phyloP scores from a whole-genome alignment of 1,140 invertebrate species.

The Coenobita brevimanus region DNA sequence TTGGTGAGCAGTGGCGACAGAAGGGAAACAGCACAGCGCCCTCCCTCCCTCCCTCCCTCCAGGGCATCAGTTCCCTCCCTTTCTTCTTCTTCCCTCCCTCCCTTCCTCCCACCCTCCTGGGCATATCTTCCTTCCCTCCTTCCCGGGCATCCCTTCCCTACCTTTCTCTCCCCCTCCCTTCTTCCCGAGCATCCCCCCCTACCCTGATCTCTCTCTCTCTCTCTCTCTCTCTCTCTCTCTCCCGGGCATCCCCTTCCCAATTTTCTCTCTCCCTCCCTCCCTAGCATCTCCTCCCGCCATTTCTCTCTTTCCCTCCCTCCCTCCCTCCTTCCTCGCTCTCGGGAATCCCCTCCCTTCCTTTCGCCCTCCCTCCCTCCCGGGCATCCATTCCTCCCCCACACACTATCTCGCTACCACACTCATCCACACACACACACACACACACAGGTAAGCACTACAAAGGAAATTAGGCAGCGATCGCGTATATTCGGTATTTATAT shows the following conservation, averaged over 20 bases:
- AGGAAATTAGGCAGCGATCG: too few relatives aligned
- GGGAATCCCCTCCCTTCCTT: background rate
- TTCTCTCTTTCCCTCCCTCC: background rate
- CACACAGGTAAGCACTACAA: too few relatives aligned
- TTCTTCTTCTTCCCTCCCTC: background rate
- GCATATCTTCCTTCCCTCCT: background rate
- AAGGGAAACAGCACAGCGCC: background rate
- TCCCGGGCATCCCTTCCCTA: background rate
- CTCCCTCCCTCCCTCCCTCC: background rate
- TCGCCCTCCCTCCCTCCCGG: background rate
- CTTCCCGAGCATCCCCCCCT: background rate
- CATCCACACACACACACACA: too few relatives aligned
- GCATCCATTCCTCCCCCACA: too few relatives aligned
- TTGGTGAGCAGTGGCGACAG: background rate
- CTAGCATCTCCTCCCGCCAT: background rate
- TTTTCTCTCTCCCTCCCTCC: background rate
- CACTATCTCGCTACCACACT: too few relatives aligned
- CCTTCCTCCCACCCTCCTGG: background rate
- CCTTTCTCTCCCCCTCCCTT: background rate
- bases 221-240: background rate
- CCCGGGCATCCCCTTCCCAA: background rate
- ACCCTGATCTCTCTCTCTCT: constrained; percentile 3
- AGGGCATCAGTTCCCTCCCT: background rate
- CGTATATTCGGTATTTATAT: too few relatives aligned
- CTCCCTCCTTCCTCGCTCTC: background rate